Conservation (phyloP, 2,888 invertebrate genomes). For the Drosophila emarginata region DNA sequence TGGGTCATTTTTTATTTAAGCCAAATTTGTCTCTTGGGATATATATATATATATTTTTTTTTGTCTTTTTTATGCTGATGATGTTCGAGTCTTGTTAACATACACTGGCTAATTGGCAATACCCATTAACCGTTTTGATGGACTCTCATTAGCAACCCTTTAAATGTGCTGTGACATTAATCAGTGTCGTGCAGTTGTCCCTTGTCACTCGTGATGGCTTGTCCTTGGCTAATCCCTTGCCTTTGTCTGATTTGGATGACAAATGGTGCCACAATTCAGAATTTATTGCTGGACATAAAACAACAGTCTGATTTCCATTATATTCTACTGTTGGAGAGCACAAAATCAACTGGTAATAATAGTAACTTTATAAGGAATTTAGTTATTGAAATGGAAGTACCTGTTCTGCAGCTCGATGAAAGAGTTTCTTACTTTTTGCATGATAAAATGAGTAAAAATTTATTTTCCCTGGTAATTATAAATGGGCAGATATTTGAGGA, state of each 20-base stretch:
- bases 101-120: slow-evolving; percentile 38
- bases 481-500: slow-evolving; percentile 32
- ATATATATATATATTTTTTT: slow-evolving; percentile 9
- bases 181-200: slow-evolving; percentile 45
- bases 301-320: slow-evolving; percentile 41
- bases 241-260: slow-evolving; percentile 22
- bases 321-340: slow-evolving; percentile 54
- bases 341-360: slow-evolving; percentile 24
- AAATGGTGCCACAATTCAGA: slow-evolving; percentile 30
- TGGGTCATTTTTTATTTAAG: not conserved
- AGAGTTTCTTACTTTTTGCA: slow-evolving; percentile 54
- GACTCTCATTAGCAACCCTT: slow-evolving; percentile 61
- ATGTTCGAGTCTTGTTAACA: slow-evolving; percentile 42
- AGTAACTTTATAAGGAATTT: slow-evolving; percentile 12
- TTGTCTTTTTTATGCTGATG: slow-evolving; percentile 13
- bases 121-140: slow-evolving; percentile 15
- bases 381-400: slow-evolving; percentile 51
- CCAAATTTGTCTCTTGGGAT: slow-evolving; percentile 25
- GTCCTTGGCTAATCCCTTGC: slow-evolving; percentile 18
- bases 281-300: slow-evolving; percentile 47
- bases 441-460: slow-evolving; percentile 40
- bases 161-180: slow-evolving; percentile 49
- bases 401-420: slow-evolving; percentile 68
- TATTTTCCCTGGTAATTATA: slow-evolving; percentile 64
- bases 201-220: slow-evolving; percentile 43